These are phyloP conservation scores for Hylomyscus alleni DNA, from an alignment of 2,797 vertebrate species.

Conservation along the genomic window DNA sequence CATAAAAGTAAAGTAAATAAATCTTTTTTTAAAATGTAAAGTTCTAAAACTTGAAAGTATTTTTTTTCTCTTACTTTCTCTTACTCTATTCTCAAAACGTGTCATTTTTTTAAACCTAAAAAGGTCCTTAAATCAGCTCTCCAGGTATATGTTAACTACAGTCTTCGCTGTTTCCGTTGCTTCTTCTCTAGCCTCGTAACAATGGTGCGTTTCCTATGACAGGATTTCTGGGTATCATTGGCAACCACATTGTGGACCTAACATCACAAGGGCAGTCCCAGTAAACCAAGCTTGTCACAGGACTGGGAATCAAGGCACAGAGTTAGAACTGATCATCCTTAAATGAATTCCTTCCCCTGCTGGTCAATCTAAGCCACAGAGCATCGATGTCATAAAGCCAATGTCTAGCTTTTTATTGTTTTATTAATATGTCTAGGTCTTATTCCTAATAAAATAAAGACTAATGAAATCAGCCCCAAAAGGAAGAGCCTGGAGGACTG, in stretches of 20 bases:
- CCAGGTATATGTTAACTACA: not conserved
- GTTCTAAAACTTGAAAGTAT: constrained; percentile 6
- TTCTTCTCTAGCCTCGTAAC: not conserved
- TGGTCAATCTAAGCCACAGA: not conserved
- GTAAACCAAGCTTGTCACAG: not conserved
- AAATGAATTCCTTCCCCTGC: constrained; percentile 4
- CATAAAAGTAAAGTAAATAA: not conserved
- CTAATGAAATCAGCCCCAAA: not conserved
- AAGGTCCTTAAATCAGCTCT: not conserved
- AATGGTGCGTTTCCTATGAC: not conserved
- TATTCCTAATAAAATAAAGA: constrained; percentile 21
- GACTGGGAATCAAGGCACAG: not conserved
- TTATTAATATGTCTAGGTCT: not conserved
- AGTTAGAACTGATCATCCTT: not conserved
- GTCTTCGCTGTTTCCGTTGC: constrained; percentile 30
- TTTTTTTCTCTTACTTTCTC: not conserved
- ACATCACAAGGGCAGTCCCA: not conserved
- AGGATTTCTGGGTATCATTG: not conserved
- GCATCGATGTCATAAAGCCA: constrained; percentile 10
- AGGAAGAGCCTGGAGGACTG: not conserved
- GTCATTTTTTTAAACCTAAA: constrained; percentile 53
- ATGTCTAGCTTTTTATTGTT: not conserved
- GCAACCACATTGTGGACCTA: not conserved
- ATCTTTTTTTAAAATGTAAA: not conserved
- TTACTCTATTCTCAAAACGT: constrained; percentile 6